phyloP scores from a whole-genome alignment of 2,888 invertebrate species.

The Euproctis similis region DNA sequence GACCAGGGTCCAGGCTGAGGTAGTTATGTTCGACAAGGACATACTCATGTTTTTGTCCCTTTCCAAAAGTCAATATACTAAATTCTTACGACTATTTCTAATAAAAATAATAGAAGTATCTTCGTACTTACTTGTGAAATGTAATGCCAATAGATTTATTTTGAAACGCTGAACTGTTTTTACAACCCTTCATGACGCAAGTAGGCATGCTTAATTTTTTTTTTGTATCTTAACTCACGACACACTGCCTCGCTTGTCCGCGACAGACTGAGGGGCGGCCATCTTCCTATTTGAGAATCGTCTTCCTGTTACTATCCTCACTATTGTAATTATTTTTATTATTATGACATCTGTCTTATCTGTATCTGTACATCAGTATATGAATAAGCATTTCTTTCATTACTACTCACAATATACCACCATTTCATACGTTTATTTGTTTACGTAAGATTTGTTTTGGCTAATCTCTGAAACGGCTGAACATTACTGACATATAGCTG shows the following conservation, averaged over 20 bases:
- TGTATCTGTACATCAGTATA: too few species aligned
- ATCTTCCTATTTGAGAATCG: background rate
- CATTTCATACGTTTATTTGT: too few species aligned
- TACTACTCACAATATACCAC: too few species aligned
- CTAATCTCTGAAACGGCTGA: too few species aligned
- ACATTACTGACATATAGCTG: too few species aligned
- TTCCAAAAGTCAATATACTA: background rate
- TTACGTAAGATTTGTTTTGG: too few species aligned
- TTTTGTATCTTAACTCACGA: background rate
- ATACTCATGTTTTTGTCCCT: too few species aligned
- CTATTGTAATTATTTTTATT: background rate
- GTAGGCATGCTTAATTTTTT: background rate
- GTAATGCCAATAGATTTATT: slow-evolving; percentile 1
- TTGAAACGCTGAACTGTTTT: slow-evolving; percentile 1
- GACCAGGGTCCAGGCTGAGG: too few species aligned
- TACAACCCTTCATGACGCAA: background rate
- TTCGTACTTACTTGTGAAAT: background rate
- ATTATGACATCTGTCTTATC: too few species aligned
- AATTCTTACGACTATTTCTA: background rate
- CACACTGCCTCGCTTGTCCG: background rate
- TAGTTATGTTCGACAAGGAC: too few species aligned
- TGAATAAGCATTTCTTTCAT: too few species aligned
- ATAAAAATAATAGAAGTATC: background rate
- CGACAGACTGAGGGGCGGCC: background rate
- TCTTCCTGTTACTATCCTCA: slow-evolving; percentile 1